These are phyloP conservation scores for Ctenicera cuprea DNA, from an alignment of 2,888 invertebrate species.

Conservation along the genomic window DNA sequence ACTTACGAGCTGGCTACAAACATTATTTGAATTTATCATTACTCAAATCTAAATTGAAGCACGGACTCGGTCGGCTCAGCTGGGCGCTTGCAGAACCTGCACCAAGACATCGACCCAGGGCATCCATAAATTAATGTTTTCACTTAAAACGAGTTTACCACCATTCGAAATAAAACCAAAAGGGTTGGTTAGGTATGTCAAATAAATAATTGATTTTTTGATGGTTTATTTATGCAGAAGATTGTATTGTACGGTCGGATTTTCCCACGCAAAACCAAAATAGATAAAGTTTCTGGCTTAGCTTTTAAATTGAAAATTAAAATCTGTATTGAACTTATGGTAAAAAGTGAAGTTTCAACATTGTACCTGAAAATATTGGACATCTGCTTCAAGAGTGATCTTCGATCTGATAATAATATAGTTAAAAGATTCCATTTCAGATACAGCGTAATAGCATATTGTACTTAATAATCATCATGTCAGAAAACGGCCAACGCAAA, in stretches of 20 bases:
- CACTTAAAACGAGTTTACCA: constrained; percentile 27
- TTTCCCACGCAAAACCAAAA: not conserved
- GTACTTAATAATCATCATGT: constrained; percentile 20
- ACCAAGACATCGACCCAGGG: constrained; percentile 10
- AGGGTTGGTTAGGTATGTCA: constrained; percentile 6
- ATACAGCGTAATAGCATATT: constrained; percentile 18
- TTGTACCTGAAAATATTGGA: not conserved
- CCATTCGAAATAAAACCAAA: constrained; percentile 19
- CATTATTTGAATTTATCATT: constrained; percentile 44
- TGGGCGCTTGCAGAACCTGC: constrained; percentile 40
- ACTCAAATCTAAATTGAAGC: constrained; percentile 48
- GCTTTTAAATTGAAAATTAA: not conserved
- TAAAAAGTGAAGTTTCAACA: not conserved
- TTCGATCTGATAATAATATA: constrained; percentile 14
- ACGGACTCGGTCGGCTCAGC: constrained; percentile 27
- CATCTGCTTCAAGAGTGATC: constrained; percentile 9
- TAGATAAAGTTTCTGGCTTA: not conserved
- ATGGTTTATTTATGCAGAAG: constrained; percentile 6
- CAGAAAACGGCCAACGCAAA: constrained; percentile 5
- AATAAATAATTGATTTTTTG: constrained; percentile 16
- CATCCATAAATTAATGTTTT: constrained; percentile 41
- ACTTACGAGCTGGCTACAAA: constrained; percentile 33
- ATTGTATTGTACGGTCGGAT: not conserved
- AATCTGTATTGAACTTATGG: too few relatives aligned
- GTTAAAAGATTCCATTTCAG: constrained; percentile 22